A percentile compares a stretch with the other conserved stretches of the same genome.
Evolutionary conservation across 1,140 invertebrate genomes (phyloP).

Genomic region (Agrilus planipennis): DNA sequence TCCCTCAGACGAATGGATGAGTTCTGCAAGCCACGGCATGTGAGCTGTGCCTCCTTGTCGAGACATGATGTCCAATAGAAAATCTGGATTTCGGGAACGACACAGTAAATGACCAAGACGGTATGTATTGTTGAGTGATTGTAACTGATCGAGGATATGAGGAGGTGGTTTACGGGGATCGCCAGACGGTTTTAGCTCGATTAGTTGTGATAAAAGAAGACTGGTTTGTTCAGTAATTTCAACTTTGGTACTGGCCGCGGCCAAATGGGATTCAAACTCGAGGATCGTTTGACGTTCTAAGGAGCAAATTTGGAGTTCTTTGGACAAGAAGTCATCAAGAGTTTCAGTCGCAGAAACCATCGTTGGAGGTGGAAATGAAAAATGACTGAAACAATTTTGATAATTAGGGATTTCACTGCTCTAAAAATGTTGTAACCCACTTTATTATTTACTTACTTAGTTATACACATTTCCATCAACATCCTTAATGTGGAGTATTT

Average conservation of each 20-base stretch:
- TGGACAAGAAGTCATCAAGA: constrained; percentile 24
- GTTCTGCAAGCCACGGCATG: constrained; percentile 93
- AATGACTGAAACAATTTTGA: constrained; percentile 35
- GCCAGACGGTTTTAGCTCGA: constrained; percentile 72
- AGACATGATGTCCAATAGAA: constrained; percentile 87
- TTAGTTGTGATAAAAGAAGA: constrained; percentile 66
- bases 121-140: constrained; percentile 61
- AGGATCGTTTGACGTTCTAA: constrained; percentile 75
- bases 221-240: constrained; percentile 86
- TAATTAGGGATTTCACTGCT: background rate
- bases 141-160: constrained; percentile 68
- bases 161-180: constrained; percentile 66
- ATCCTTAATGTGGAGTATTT: constrained; percentile 85
- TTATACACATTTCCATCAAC: constrained; percentile 96
- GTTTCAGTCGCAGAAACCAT: constrained; percentile 36
- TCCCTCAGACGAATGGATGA: constrained; percentile 84
- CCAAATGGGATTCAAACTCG: constrained; percentile 87
- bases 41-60: constrained; percentile 72
- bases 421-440: background rate
- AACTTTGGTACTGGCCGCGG: constrained; percentile 72
- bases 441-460: constrained; percentile 50
- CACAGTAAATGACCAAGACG: constrained; percentile 85
- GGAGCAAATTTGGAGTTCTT: constrained; percentile 48
- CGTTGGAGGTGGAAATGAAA: constrained; percentile 67
- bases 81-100: constrained; percentile 78